Evolutionary conservation across 2,797 vertebrate genomes (phyloP).

Genomic region (Oreonectes daqikongensis): DNA sequence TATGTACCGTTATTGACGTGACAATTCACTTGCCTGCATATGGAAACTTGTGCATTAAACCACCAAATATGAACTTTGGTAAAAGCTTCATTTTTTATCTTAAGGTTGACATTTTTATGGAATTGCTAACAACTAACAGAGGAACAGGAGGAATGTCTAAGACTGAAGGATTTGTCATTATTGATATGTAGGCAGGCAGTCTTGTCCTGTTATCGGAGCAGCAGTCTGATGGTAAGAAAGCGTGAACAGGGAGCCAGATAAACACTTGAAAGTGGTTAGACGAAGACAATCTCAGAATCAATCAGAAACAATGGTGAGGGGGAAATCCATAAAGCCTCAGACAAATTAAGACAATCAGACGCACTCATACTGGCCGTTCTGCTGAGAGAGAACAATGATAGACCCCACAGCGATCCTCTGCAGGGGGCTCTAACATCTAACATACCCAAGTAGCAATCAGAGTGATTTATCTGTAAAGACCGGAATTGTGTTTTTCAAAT

Average conservation of each 20-base stretch:
- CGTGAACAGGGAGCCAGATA: not conserved
- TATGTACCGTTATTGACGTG: no score
- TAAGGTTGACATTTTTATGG: no score
- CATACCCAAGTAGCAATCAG: not conserved
- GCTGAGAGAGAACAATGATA: not conserved
- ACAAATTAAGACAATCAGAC: constrained; percentile 16
- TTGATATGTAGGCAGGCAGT: not conserved
- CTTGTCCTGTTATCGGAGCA: not conserved
- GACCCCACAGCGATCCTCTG: not conserved
- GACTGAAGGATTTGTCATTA: not conserved
- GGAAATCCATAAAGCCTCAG: not conserved
- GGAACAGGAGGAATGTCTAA: not conserved
- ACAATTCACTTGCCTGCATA: no score
- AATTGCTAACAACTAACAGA: not conserved
- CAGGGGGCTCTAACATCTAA: not conserved
- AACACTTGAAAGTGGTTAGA: not conserved
- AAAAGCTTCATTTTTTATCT: no score
- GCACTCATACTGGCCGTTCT: not conserved
- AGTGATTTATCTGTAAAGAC: not conserved
- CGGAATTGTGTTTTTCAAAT: not conserved
- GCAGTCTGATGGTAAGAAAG: no score
- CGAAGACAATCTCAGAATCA: not conserved
- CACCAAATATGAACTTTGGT: no score
- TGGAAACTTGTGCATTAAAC: no score
- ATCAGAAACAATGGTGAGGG: not conserved